These are phyloP conservation scores for Macaria notata DNA, from an alignment of 2,888 invertebrate genomes.

Conservation along the genomic window DNA sequence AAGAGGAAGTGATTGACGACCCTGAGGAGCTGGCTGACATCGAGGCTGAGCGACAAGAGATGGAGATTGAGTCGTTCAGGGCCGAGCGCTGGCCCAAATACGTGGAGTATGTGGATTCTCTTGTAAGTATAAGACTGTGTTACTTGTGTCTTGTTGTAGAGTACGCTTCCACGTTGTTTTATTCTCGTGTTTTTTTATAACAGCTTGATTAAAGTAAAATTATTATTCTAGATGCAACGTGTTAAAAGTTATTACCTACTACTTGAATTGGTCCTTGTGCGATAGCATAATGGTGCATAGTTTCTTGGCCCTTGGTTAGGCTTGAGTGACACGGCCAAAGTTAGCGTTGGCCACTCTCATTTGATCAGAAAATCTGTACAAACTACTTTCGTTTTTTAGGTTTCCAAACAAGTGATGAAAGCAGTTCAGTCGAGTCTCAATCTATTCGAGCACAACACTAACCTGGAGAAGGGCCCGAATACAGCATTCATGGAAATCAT, in stretches of 20 bases:
- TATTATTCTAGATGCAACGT: too few species aligned
- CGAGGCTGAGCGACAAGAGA: slow-evolving; percentile 65
- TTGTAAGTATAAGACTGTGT: slow-evolving; percentile 46
- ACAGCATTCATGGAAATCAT: slow-evolving; percentile 89
- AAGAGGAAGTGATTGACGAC: slow-evolving; percentile 62
- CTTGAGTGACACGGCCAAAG: too few species aligned
- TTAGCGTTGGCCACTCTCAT: too few species aligned
- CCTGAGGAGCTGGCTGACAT: slow-evolving; percentile 71
- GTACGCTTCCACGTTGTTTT: too few species aligned
- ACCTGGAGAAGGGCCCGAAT: slow-evolving; percentile 76
- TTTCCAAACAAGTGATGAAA: slow-evolving; percentile 69
- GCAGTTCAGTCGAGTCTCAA: slow-evolving; percentile 76
- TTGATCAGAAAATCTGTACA: too few species aligned
- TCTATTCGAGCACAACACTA: slow-evolving; percentile 84
- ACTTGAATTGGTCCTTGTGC: too few species aligned
- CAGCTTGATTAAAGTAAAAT: too few species aligned
- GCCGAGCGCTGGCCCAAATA: slow-evolving; percentile 74
- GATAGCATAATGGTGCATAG: too few species aligned
- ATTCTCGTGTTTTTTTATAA: too few species aligned
- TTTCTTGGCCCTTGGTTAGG: too few species aligned
- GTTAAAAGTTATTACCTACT: too few species aligned
- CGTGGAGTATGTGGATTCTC: slow-evolving; percentile 71
- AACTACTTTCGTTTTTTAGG: slow-evolving; percentile 43
- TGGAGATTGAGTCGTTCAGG: slow-evolving; percentile 64
- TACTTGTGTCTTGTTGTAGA: too few species aligned